Conservation (phyloP, 2,888 invertebrate genomes). For the Fragum fragum region DNA sequence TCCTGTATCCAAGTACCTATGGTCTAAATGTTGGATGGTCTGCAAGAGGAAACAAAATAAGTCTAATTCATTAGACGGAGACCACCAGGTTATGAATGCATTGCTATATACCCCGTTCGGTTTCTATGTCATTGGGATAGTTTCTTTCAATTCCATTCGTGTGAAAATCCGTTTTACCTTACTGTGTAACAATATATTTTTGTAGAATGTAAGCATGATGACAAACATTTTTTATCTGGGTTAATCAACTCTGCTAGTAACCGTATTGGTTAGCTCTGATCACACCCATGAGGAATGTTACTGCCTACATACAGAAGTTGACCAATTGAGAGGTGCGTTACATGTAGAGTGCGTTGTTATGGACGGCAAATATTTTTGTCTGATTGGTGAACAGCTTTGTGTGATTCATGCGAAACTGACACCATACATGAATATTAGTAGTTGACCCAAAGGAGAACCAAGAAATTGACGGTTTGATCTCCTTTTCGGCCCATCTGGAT, state of each 20-base stretch:
- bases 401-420: conserved; percentile 40
- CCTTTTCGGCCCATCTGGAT: conserved; percentile 79
- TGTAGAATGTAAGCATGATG: too few species aligned
- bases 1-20: too few species aligned
- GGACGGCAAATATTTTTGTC: conserved; percentile 41
- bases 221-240: too few species aligned
- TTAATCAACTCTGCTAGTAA: neutral
- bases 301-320: conserved; percentile 61
- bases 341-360: conserved; percentile 50
- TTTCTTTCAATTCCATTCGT: too few species aligned
- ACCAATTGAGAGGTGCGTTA: conserved; percentile 57
- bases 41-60: too few species aligned
- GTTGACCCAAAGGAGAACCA: conserved; percentile 26
- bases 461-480: conserved; percentile 80
- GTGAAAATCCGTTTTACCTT: too few species aligned
- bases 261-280: neutral
- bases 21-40: too few species aligned
- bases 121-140: too few species aligned
- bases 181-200: too few species aligned
- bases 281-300: conserved; percentile 43
- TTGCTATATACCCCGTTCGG: too few species aligned
- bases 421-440: conserved; percentile 61
- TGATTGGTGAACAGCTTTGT: conserved; percentile 72
- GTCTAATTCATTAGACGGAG: too few species aligned
- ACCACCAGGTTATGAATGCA: too few species aligned